Conservation (phyloP, 2,888 invertebrate genomes). For the Calameuta idolon region DNA sequence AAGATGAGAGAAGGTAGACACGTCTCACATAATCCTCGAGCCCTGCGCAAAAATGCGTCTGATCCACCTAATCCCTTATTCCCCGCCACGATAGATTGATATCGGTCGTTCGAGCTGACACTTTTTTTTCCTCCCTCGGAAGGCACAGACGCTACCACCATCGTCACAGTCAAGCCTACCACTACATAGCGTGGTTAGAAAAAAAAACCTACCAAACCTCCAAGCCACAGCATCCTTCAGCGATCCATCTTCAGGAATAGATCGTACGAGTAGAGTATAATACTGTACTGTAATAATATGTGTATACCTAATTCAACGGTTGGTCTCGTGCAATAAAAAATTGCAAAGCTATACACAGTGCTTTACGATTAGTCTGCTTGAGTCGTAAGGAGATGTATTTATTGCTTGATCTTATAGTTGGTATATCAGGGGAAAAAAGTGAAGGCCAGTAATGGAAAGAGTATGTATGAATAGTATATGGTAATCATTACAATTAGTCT, state of each 20-base stretch:
- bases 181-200: neutral
- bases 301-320: neutral
- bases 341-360: neutral
- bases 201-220: neutral
- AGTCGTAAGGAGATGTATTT: neutral
- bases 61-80: conserved; percentile 37
- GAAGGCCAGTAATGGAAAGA: neutral
- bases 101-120: conserved; percentile 26
- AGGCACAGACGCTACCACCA: neutral
- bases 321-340: neutral
- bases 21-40: neutral
- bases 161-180: neutral
- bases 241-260: neutral
- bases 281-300: no score
- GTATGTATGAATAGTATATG: neutral
- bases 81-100: conserved; percentile 31
- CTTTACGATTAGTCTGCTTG: neutral
- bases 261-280: neutral
- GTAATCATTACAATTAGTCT: neutral
- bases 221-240: neutral
- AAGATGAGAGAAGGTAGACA: conserved; percentile 15
- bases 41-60: conserved; percentile 5
- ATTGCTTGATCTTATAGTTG: neutral
- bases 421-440: neutral
- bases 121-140: conserved; percentile 26